Conservation (phyloP, 92 coral and sea anemone species). For the Epizoanthus scotinus region DNA sequence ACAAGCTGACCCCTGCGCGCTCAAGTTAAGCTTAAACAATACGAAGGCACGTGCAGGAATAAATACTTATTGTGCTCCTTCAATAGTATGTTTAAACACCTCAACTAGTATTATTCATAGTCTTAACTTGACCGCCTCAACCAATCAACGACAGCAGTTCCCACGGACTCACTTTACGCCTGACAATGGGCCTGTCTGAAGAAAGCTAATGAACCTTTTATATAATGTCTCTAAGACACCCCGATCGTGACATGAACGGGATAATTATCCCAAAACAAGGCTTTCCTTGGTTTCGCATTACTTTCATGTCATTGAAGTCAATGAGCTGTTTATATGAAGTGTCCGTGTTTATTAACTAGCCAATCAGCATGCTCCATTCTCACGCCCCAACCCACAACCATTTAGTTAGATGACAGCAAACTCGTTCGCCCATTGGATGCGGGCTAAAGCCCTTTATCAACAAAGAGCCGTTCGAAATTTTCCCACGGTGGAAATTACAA, state of each 20-base stretch:
- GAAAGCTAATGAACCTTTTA: slow-evolving; percentile 55
- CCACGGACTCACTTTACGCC: slow-evolving; percentile 74
- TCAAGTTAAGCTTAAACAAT: slow-evolving; percentile 64
- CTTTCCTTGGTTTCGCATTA: slow-evolving; percentile 28
- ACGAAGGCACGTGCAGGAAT: slow-evolving; percentile 70
- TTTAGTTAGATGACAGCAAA: slow-evolving; percentile 43
- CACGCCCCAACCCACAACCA: slow-evolving; percentile 59
- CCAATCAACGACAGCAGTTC: slow-evolving; percentile 76
- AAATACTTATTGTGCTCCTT: slow-evolving; percentile 63
- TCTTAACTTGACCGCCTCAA: slow-evolving; percentile 26
- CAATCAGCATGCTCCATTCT: slow-evolving; percentile 64
- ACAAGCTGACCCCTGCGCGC: slow-evolving; percentile 42
- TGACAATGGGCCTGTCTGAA: slow-evolving; percentile 69
- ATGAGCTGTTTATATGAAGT: slow-evolving; percentile 12
- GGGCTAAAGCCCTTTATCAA: slow-evolving; percentile 35
- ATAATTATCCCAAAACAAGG: slow-evolving; percentile 57
- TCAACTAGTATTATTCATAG: slow-evolving; percentile 55
- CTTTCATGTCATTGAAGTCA: slow-evolving; percentile 25
- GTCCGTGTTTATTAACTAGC: slow-evolving; percentile 21
- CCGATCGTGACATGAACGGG: slow-evolving; percentile 34
- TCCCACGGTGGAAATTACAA: slow-evolving; percentile 66
- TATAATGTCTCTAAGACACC: slow-evolving; percentile 39
- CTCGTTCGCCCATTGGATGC: slow-evolving; percentile 56
- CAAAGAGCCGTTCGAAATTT: slow-evolving; percentile 54
- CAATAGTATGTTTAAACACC: slow-evolving; percentile 63